Evolutionary conservation across 2,888 invertebrate species (phyloP).

Genomic region (Hedychridium roseum): DNA sequence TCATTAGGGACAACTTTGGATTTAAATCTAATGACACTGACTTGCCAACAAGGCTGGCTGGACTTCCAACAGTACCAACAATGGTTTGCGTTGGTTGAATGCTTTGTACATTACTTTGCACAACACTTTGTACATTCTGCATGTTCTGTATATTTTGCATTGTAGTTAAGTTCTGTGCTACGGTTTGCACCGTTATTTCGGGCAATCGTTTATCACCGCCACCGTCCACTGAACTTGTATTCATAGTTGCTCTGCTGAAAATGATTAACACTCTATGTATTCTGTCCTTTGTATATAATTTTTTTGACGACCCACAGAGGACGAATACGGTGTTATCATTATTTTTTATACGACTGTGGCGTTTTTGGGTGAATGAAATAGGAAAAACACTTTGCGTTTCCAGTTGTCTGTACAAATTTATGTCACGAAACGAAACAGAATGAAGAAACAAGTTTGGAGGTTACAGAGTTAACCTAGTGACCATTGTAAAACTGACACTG

Average conservation of each 20-base stretch:
- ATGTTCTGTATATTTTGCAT: conserved; percentile 50
- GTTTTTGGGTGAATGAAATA: no score
- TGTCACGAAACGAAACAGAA: conserved; percentile 6
- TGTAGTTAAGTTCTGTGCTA: conserved; percentile 54
- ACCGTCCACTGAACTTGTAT: conserved; percentile 42
- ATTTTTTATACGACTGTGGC: no score
- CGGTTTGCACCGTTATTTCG: conserved; percentile 49
- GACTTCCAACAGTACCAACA: conserved; percentile 48
- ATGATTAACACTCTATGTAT: no score
- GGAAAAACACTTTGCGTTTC: no score
- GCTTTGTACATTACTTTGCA: conserved; percentile 52
- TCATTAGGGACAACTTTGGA: conserved; percentile 56
- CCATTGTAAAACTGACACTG: background rate
- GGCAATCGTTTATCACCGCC: conserved; percentile 52
- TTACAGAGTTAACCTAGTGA: conserved; percentile 8
- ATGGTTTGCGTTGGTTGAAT: conserved; percentile 53
- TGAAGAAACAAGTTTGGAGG: conserved; percentile 10
- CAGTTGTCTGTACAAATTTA: conserved; percentile 2
- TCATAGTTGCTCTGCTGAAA: conserved; percentile 36
- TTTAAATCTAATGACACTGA: conserved; percentile 58
- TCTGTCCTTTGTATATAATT: no score
- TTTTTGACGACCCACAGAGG: no score
- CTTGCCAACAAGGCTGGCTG: conserved; percentile 53
- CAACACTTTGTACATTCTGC: conserved; percentile 48
- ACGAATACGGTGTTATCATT: no score